phyloP scores from a whole-genome alignment of 2,888 invertebrate genomes.

The Apotomis turbidana region DNA sequence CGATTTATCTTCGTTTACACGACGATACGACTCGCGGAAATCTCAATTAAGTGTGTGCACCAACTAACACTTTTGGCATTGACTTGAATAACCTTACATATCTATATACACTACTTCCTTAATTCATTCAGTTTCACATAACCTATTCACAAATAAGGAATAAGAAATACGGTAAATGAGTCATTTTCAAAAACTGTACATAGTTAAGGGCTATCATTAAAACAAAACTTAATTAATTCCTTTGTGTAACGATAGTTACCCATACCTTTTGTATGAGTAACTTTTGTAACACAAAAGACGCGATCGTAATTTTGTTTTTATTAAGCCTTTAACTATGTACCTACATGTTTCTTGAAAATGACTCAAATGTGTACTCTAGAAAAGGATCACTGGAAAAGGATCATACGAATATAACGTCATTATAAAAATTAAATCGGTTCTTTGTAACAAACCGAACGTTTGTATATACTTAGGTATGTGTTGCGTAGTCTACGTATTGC shows the following conservation, averaged over 20 bases:
- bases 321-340: too few relatives aligned
- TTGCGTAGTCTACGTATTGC: not conserved
- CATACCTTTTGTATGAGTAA: too few relatives aligned
- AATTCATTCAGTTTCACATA: too few relatives aligned
- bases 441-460: constrained; percentile 1
- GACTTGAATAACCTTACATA: not conserved
- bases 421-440: not conserved
- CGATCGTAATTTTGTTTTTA: too few relatives aligned
- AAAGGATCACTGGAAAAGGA: not conserved
- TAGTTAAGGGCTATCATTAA: too few relatives aligned
- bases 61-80: constrained; percentile 10
- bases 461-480: not conserved
- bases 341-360: too few relatives aligned
- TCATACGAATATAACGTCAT: not conserved
- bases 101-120: too few relatives aligned
- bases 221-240: too few relatives aligned
- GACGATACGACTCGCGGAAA: constrained; percentile 43
- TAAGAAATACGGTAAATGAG: not conserved
- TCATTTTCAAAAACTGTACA: too few relatives aligned
- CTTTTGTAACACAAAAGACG: too few relatives aligned
- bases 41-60: constrained; percentile 49
- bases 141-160: not conserved
- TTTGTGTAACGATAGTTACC: too few relatives aligned
- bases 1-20: constrained; percentile 54
- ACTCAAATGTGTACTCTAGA: not conserved